Evolutionary conservation across 92 coral and sea anemone species (phyloP).

Genomic region (Heliopora coerulea): DNA sequence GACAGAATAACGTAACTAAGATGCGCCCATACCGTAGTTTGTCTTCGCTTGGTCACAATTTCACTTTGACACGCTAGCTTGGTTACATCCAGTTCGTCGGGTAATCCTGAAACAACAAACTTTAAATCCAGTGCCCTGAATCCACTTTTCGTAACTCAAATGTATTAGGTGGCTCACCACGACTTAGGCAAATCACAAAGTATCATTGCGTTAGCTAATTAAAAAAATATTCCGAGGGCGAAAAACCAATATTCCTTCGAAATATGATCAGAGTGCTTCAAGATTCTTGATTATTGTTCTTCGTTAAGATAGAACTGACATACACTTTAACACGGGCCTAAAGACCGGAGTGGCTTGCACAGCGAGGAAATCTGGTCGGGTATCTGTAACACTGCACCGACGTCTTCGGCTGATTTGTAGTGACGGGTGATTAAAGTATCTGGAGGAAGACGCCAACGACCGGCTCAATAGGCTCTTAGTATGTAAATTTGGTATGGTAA

Average conservation of each 20-base stretch:
- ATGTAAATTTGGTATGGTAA: conserved; percentile 21
- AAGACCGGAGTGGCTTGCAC: no score
- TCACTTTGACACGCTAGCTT: not conserved
- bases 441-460: not conserved
- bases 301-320: no score
- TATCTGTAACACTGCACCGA: not conserved
- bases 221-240: conserved; percentile 14
- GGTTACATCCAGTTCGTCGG: not conserved
- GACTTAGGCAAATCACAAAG: not conserved
- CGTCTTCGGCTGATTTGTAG: not conserved
- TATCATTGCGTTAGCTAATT: conserved; percentile 13
- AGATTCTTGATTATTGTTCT: no score
- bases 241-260: not conserved
- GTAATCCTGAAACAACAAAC: no score
- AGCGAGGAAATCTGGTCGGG: not conserved
- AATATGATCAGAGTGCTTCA: no score
- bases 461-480: conserved; percentile 10
- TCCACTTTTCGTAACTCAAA: not conserved
- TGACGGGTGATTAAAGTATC: conserved; percentile 2
- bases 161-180: not conserved
- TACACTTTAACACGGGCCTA: no score
- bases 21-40: not conserved
- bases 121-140: no score
- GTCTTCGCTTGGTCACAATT: not conserved
- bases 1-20: no score